Conservation (phyloP, 1,140 invertebrate species). For the Listronotus bonariensis region DNA sequence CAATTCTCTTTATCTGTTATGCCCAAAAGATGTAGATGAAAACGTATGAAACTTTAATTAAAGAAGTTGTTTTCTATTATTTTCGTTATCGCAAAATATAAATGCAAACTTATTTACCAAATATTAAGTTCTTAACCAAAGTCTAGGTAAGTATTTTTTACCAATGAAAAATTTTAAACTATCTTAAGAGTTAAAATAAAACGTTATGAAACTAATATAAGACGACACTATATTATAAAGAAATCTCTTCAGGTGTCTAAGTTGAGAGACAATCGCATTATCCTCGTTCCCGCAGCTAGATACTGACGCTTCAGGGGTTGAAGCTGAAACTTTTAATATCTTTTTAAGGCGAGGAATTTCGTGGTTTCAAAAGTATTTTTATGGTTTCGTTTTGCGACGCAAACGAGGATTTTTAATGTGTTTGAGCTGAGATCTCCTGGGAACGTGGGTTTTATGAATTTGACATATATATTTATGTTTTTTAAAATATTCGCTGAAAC, state of each 20-base stretch:
- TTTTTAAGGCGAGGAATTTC: slow-evolving; percentile 4
- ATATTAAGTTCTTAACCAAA: too few species aligned
- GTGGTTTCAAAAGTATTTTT: slow-evolving; percentile 7
- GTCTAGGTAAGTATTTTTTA: too few species aligned
- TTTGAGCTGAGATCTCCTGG: not conserved
- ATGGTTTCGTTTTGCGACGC: not conserved
- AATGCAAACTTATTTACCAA: too few species aligned
- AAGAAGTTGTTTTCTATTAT: too few species aligned
- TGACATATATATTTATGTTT: too few species aligned
- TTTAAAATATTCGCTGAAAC: too few species aligned
- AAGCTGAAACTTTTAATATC: slow-evolving; percentile 8
- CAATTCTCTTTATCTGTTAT: too few species aligned
- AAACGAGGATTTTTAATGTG: not conserved
- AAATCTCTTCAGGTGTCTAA: slow-evolving; percentile 3
- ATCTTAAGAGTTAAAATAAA: not conserved
- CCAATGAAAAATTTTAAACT: not conserved
- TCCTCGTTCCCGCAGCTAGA: not conserved
- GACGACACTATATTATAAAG: slow-evolving; percentile 6
- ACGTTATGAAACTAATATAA: not conserved
- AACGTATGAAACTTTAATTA: too few species aligned
- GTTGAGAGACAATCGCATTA: slow-evolving; percentile 4
- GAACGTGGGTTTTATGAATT: not conserved
- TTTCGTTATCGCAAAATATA: too few species aligned
- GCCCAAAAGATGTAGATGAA: too few species aligned
- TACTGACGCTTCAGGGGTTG: not conserved